phyloP scores from a whole-genome alignment of 2,888 invertebrate genomes.

The Eupithecia centaureata region DNA sequence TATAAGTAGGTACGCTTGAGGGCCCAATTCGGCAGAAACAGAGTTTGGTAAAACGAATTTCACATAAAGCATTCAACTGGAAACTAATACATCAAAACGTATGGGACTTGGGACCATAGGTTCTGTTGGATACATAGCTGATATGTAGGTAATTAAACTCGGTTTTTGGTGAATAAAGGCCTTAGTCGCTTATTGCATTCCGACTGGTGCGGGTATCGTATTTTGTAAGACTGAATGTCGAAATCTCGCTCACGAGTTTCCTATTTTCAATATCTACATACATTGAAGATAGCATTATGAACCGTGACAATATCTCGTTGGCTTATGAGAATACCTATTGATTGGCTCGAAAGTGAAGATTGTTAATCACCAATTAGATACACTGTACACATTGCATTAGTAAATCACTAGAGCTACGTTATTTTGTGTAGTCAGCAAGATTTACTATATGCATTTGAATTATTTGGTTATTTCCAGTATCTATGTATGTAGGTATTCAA shows the following conservation, averaged over 20 bases:
- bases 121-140: neutral
- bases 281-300: neutral
- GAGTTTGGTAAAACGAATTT: slow-evolving; percentile 3
- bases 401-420: slow-evolving; percentile 61
- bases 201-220: slow-evolving; percentile 72
- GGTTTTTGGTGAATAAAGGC: neutral
- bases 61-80: neutral
- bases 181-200: slow-evolving; percentile 76
- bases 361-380: no score
- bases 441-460: slow-evolving; percentile 61
- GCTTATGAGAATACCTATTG: neutral
- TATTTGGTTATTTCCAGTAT: slow-evolving; percentile 8
- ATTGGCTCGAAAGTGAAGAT: neutral
- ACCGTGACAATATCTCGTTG: neutral
- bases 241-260: neutral
- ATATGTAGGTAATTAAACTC: neutral
- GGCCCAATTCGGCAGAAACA: neutral
- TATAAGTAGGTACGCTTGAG: slow-evolving; percentile 64
- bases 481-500: slow-evolving; percentile 8
- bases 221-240: slow-evolving; percentile 18
- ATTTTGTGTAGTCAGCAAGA: slow-evolving; percentile 76
- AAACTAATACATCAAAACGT: neutral
- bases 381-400: neutral
- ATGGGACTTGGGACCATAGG: slow-evolving; percentile 1
- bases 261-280: neutral